phyloP scores from a whole-genome alignment of 2,113 vertebrate genomes.

The Colistium nudipinnis region DNA sequence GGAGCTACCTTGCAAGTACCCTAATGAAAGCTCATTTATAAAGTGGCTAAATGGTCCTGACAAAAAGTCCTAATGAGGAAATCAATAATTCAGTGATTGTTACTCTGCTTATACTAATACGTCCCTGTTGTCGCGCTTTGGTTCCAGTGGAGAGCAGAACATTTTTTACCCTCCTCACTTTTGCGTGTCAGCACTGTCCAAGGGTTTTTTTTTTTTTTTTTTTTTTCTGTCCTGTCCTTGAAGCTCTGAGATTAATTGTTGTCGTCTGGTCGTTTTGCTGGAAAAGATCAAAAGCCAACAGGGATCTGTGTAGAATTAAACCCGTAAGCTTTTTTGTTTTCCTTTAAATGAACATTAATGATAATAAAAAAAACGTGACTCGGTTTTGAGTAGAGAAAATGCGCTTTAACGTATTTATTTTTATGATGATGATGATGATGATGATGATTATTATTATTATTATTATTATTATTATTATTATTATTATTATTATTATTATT shows the following conservation, averaged over 20 bases:
- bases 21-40: constrained; percentile 94
- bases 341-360: too few relatives aligned
- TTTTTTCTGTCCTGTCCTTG: constrained; percentile 27
- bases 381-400: too few relatives aligned
- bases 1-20: constrained; percentile 87
- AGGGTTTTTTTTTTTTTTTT: background rate
- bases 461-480: too few relatives aligned
- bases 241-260: constrained; percentile 66
- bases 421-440: too few relatives aligned
- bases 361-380: too few relatives aligned
- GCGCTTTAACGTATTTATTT: too few relatives aligned
- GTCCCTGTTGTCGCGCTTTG: constrained; percentile 70
- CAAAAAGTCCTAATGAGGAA: constrained; percentile 89
- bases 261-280: constrained; percentile 38
- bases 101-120: constrained; percentile 90
- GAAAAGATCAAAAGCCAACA: constrained; percentile 27
- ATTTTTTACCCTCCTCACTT: constrained; percentile 76
- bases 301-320: background rate
- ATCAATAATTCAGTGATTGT: constrained; percentile 96
- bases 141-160: constrained; percentile 62
- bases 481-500: too few relatives aligned
- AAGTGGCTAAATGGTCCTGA: constrained; percentile 95
- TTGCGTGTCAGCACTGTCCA: constrained; percentile 77
- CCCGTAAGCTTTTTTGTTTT: too few relatives aligned
- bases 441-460: too few relatives aligned